phyloP scores from a whole-genome alignment of 2,113 vertebrate genomes.

The Microcebus lehilahytsara region DNA sequence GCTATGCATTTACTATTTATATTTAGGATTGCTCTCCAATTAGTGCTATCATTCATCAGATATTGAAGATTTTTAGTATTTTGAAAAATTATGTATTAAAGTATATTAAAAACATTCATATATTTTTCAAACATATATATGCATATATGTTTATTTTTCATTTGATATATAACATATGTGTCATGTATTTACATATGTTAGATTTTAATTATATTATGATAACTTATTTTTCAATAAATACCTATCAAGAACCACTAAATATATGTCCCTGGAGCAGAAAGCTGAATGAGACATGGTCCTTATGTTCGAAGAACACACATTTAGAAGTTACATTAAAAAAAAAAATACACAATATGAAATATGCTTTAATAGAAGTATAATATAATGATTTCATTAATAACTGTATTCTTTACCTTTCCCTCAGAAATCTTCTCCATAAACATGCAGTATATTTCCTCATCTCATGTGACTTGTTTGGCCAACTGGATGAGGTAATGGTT shows the following conservation, averaged over 20 bases:
- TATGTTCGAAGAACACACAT: background rate
- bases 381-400: background rate
- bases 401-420: background rate
- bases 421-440: background rate
- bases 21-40: background rate
- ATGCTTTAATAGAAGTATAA: background rate
- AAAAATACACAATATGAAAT: background rate
- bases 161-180: background rate
- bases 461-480: background rate
- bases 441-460: background rate
- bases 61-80: background rate
- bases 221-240: background rate
- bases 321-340: background rate
- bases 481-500: background rate
- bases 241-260: background rate
- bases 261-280: background rate
- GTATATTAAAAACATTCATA: background rate
- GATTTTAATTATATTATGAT: background rate
- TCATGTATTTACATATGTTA: background rate
- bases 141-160: background rate
- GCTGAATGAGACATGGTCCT: background rate
- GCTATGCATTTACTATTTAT: background rate
- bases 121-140: background rate
- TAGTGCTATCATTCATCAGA: background rate
- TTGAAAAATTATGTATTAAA: background rate